Percentiles rank a stretch among this genome's conserved stretches.
Conservation (phyloP, 2,113 vertebrate genomes). For the Pollimyrus isidori region DNA sequence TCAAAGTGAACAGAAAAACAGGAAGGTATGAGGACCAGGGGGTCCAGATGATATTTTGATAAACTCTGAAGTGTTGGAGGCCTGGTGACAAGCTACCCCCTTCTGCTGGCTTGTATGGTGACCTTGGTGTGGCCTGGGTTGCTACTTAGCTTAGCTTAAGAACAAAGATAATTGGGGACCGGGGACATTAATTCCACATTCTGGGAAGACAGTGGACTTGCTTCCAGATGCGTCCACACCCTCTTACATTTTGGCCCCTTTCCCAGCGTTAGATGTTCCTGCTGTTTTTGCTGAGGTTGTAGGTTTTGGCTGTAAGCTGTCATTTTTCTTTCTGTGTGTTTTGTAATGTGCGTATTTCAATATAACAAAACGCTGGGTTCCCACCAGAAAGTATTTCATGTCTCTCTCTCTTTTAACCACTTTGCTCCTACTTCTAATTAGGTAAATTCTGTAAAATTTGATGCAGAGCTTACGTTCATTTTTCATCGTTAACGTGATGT, state of each 20-base stretch:
- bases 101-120: background rate
- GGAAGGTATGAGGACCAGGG: background rate
- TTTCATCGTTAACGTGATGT: background rate
- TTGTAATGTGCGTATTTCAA: background rate
- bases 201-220: background rate
- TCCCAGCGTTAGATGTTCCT: background rate
- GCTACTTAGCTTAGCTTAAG: background rate
- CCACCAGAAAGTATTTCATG: background rate
- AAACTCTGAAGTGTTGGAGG: background rate
- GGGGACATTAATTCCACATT: background rate
- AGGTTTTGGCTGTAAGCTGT: background rate
- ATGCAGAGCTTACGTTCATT: background rate
- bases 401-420: background rate
- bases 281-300: background rate
- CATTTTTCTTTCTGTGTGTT: background rate
- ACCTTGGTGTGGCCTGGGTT: background rate
- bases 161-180: background rate
- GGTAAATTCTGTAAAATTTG: background rate
- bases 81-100: background rate
- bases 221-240: slow-evolving; percentile 6
- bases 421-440: background rate
- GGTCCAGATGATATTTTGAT: background rate
- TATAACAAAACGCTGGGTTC: background rate
- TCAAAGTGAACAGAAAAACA: background rate
- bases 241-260: background rate